phyloP scores from a whole-genome alignment of 2,797 vertebrate genomes.

The Typhlichthys eigenmanni region DNA sequence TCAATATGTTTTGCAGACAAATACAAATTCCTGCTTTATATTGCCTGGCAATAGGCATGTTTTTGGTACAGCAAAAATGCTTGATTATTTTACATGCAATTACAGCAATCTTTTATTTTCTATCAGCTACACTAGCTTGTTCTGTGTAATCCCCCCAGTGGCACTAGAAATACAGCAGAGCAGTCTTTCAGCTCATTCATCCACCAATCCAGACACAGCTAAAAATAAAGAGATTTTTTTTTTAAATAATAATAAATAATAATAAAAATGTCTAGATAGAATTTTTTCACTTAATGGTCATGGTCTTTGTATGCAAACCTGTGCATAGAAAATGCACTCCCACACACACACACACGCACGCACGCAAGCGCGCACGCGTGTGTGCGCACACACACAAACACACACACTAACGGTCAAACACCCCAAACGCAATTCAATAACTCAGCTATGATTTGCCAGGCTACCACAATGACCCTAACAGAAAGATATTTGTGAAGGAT shows the following conservation, averaged over 20 bases:
- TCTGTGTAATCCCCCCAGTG: conserved; percentile 43
- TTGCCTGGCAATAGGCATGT: not conserved
- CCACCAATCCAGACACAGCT: not conserved
- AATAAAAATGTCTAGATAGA: not conserved
- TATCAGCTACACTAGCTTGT: conserved; percentile 2
- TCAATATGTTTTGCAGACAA: no score
- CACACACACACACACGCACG: conserved; percentile 8
- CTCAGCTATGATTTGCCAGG: conserved; percentile 10
- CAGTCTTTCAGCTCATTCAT: not conserved
- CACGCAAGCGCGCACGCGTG: not conserved
- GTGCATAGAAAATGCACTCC: not conserved
- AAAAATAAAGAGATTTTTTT: not conserved
- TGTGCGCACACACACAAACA: not conserved
- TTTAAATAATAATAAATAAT: not conserved
- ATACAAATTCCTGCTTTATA: not conserved
- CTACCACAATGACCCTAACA: conserved; percentile 18
- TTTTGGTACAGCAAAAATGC: not conserved
- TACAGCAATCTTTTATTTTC: not conserved
- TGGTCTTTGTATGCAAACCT: not conserved
- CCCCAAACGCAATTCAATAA: not conserved
- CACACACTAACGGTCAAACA: no score
- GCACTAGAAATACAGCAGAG: conserved; percentile 59
- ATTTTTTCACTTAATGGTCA: not conserved
- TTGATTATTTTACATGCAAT: not conserved
- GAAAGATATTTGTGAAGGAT: conserved; percentile 11